These are phyloP conservation scores for Abscondita cerata DNA, from an alignment of 2,888 invertebrate species.

Conservation along the genomic window DNA sequence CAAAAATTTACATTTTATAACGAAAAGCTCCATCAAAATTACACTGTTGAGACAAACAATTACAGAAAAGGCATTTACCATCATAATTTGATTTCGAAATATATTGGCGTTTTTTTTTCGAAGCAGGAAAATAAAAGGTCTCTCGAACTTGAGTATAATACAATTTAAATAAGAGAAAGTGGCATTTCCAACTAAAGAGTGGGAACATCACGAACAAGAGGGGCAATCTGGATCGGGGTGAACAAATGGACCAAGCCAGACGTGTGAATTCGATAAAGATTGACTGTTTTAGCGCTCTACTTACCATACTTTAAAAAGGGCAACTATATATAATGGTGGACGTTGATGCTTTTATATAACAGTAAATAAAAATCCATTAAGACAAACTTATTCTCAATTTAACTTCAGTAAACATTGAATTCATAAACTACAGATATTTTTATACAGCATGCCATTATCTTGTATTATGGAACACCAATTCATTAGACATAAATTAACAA, in stretches of 20 bases:
- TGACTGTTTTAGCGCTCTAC: slow-evolving; percentile 43
- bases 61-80: too few species aligned
- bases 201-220: slow-evolving; percentile 42
- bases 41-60: too few species aligned
- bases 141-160: slow-evolving; percentile 55
- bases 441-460: too few species aligned
- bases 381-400: too few species aligned
- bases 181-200: slow-evolving; percentile 48
- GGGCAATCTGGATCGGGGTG: slow-evolving; percentile 51
- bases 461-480: too few species aligned
- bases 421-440: too few species aligned
- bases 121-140: slow-evolving; percentile 31
- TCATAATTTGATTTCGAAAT: slow-evolving; percentile 38
- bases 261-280: slow-evolving; percentile 57
- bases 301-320: slow-evolving; percentile 28
- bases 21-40: too few species aligned
- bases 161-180: slow-evolving; percentile 60
- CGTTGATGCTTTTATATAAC: too few species aligned
- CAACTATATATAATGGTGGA: too few species aligned
- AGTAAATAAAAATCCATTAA: too few species aligned
- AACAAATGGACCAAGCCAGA: slow-evolving; percentile 55
- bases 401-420: too few species aligned
- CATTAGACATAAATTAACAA: too few species aligned
- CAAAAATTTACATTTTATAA: slow-evolving; percentile 24
- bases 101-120: slow-evolving; percentile 38